A percentile compares a stretch with the other conserved stretches of the same genome.
Conservation (phyloP, 2,888 invertebrate genomes). For the Artemia sp. region DNA sequence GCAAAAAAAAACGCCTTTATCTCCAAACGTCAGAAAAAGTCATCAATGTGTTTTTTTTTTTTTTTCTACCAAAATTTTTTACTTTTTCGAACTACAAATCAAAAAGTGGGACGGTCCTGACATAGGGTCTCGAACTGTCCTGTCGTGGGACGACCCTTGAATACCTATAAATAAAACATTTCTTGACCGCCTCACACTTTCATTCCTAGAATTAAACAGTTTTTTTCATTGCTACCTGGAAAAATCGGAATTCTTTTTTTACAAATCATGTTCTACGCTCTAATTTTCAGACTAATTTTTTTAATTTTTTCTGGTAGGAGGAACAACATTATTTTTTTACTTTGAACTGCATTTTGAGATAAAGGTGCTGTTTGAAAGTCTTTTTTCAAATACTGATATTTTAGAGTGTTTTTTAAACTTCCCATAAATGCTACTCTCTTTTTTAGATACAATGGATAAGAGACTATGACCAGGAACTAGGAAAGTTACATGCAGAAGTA, state of each 20-base stretch:
- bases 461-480: conserved; percentile 58
- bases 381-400: not conserved
- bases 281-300: not conserved
- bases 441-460: conserved; percentile 49
- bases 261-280: not conserved
- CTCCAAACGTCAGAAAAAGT: no score
- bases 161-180: no score
- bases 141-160: no score
- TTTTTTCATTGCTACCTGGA: no score
- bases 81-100: no score
- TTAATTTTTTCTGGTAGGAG: not conserved
- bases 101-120: no score
- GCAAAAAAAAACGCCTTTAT: no score
- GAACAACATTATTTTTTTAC: not conserved
- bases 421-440: conserved; percentile 10
- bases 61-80: no score
- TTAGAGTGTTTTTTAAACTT: conserved; percentile 3
- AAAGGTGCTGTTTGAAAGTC: not conserved
- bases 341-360: not conserved
- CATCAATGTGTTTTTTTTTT: no score
- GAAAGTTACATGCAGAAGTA: conserved; percentile 52
- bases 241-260: not conserved
- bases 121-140: no score
- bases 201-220: no score
- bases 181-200: no score